Base-by-base conservation (phyloP, 92 coral and sea anemone genomes). In the Parazoanthus darwini region DNA sequence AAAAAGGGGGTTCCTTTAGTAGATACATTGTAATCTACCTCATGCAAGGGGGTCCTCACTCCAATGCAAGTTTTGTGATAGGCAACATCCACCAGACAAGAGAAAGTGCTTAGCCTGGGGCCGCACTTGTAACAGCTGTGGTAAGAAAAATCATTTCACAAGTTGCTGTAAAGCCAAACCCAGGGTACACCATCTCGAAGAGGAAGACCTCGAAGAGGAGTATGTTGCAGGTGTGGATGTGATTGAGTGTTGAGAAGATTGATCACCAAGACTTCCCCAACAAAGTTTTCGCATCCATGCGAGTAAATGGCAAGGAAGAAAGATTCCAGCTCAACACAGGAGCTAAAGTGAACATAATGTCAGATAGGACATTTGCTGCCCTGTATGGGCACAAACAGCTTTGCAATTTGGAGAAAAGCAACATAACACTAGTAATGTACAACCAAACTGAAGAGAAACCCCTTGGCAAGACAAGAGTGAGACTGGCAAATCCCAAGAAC, bases 401-500 rank as follows among this genome's bases (percentile, higher is more conserved):
- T 79, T 5, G 48, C 54, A 74, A 59, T 14, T 71, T 91, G 18
- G 86, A 92, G 66, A 65, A 76, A 8, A 74, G 80, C 15, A 59
- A 89, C 15, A 48, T 74, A 58, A 81, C 88, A 25, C 85, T 92
- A 0, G 66, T 86, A 38, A 83, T 91, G 93, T 91, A 84, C 81
- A 91, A 88, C 77, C 77, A 88, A 56, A 77, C 86, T 25, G 92
- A 90, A 81, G 89, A 91, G 89, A 84, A 84, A 74, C 93, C 89
- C 3, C 0, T 91, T 56, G 90, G 90, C 89, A 92, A 86, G 90
- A 89, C 89, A 77, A 56, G 87, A 8, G 90, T 92, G 50, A 42
- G 46, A 89, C 86, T 89, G 79, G 78, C 81, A 46, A 92, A 89
- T 39, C 92, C 92, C 18, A 81, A 39, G 76, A 89, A 92, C 80